Base-by-base conservation (phyloP, 2,797 vertebrate species). In the Smutsia temminckii region DNA sequence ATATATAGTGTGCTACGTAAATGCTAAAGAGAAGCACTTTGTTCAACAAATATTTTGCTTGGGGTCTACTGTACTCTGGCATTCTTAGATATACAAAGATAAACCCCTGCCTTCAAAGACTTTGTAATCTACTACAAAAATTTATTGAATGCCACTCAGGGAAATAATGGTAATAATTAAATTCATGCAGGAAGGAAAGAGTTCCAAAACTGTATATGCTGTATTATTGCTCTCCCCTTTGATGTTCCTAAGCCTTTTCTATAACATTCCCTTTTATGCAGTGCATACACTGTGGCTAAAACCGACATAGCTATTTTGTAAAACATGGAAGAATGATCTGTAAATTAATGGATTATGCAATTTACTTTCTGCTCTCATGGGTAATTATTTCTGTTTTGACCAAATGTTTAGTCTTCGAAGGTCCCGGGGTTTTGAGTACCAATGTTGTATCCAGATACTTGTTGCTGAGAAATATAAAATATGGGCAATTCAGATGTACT, bases 371-470 rank as follows among this genome's bases (percentile, higher is more conserved):
- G 3, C 78, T 94, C 40, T 75, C 69, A 13, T 72, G 27, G 61
- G 66, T 81, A 64, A 84, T 85, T 94, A 87, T 78, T 93, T 93
- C 71, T 92, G 6, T 85, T 88, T 85, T 80, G 42, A 90, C 71
- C 72, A 80, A 63, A 51, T 20, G 23, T 69, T 90, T 81, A 68
- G 16, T 51, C 29, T 89, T 91, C 69, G 79, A 94, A 90, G 78
- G 27, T 20, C 59, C 64, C 10, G n/a, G 42, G 16, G 46, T 72
- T 93, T 81, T 92, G 16, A 88, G 46, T 88, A n/a, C 9, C 5
- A 2, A 5, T 51, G n/a, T 55, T 81, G 34, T 34, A 46, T 83
- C 46, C 81, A 78, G 55, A n/a, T 72, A 46, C 13, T 40, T 59
- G 51, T 68, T 77, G 55, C 40, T 90, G 42, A 63, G 29, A 59